A percentile compares a stretch with the other conserved stretches of the same genome.
Evolutionary conservation across 1,140 invertebrate genomes (phyloP).

Genomic region (Vanessa atalanta): DNA sequence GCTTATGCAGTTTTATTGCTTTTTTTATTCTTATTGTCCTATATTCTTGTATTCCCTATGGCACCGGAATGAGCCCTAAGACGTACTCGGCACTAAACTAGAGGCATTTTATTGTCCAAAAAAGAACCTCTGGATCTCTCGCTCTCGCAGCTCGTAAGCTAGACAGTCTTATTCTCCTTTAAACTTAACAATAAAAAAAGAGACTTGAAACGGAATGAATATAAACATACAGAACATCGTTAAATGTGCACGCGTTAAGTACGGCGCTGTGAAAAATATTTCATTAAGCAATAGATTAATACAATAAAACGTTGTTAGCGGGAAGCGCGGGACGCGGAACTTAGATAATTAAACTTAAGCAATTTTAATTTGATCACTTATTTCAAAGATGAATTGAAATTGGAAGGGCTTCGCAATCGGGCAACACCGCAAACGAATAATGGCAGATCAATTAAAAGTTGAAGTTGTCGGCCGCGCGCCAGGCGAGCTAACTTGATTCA

Average conservation of each 20-base stretch:
- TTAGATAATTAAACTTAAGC: constrained; percentile 40
- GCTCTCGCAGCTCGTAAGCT: too few species aligned
- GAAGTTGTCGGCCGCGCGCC: constrained; percentile 15
- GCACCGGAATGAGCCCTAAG: too few species aligned
- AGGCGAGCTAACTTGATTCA: constrained; percentile 25
- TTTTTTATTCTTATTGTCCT: too few species aligned
- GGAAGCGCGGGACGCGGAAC: not conserved
- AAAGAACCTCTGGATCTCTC: too few species aligned
- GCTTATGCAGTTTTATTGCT: too few species aligned
- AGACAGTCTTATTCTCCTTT: too few species aligned
- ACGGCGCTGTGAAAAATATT: not conserved
- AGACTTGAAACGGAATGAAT: too few species aligned
- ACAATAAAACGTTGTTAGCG: not conserved
- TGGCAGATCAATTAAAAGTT: constrained; percentile 29
- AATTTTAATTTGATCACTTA: constrained; percentile 71
- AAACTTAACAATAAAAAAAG: too few species aligned
- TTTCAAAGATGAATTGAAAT: constrained; percentile 74
- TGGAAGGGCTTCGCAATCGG: constrained; percentile 62
- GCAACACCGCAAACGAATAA: constrained; percentile 32
- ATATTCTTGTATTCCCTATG: too few species aligned
- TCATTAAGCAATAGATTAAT: not conserved
- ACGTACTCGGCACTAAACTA: too few species aligned
- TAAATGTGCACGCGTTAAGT: not conserved
- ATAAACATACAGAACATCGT: not conserved
- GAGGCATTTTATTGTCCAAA: too few species aligned